Evolutionary conservation across 2,888 invertebrate species (phyloP), one percentile per base, ranked within the genome.

Genomic region (Rutpela maculata): DNA sequence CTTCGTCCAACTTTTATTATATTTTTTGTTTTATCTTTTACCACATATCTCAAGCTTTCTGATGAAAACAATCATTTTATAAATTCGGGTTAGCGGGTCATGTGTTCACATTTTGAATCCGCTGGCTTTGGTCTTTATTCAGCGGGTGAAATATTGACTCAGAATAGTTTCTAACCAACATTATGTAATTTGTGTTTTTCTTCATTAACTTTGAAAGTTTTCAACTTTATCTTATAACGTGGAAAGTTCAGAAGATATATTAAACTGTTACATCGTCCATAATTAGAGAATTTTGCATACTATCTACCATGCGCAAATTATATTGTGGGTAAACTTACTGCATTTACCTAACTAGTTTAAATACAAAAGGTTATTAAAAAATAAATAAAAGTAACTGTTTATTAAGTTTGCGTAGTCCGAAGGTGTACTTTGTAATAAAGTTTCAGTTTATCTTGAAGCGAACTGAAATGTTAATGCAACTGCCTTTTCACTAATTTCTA

Each of bases 111-210:
- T 60, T 72, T 65, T 73, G 43, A 12, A 4, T 12, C 43, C 15
- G 12, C 12, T 43, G 43, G 12, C 12, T 43, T 43, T 43, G 43
- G 63, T 74, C 22, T 31, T 55, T 56, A 38, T 55, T 74, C n/a
- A n/a, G 26, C 12, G 31, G 38, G 55, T 74, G 74, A 74, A 74
- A 74, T 74, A 74, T 72, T 56, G 60, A 60, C 56, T 60, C 43
- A 50, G 50, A 26, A 62, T 74, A 73, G 66, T 74, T 74, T 74
- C 66, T 26, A 55, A 56, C 63, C 74, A 59, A 73, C 50, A 74
- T 66, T 62, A 63, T 57, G 65, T 74, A 74, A 74, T 74, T 74
- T 74, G 57, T 56, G 74, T 74, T 74, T 74, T 66, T 74, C 74
- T 66, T 74, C 66, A 66, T 74, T 74, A 74, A 74, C 74, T 66